Evolutionary conservation across 2,888 invertebrate genomes (phyloP).

Genomic region (Carpatolechia fugitivella): DNA sequence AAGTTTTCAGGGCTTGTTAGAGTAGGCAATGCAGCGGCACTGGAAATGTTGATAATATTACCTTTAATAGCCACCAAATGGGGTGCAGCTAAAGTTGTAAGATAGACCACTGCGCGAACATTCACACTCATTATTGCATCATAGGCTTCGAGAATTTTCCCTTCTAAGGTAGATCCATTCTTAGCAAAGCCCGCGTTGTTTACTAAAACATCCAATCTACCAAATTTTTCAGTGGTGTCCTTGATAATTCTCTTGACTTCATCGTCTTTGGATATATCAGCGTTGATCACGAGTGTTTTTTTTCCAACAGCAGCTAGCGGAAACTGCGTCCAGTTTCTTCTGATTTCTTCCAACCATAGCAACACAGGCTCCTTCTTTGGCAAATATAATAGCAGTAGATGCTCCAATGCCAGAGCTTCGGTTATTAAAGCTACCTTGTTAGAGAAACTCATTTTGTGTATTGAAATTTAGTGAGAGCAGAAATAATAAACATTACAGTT

Average conservation of each 20-base stretch:
- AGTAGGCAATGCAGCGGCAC: slow-evolving; percentile 25
- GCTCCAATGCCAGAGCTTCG: slow-evolving; percentile 42
- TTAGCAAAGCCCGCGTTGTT: slow-evolving; percentile 39
- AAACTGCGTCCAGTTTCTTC: slow-evolving; percentile 29
- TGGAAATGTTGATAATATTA: slow-evolving; percentile 38
- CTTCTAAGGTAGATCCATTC: slow-evolving; percentile 22
- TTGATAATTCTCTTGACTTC: slow-evolving; percentile 29
- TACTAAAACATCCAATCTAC: slow-evolving; percentile 39
- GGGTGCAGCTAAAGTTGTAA: slow-evolving; percentile 33
- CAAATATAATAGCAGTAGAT: slow-evolving; percentile 32
- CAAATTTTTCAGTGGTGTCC: slow-evolving; percentile 32
- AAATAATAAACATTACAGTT: too few relatives aligned
- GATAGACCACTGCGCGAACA: slow-evolving; percentile 29
- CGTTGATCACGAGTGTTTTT: slow-evolving; percentile 30
- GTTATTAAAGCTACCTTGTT: slow-evolving; percentile 42
- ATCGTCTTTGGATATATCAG: slow-evolving; percentile 35
- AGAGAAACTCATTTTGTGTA: slow-evolving; percentile 32
- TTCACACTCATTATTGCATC: slow-evolving; percentile 34
- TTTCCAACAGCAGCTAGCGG: slow-evolving; percentile 21
- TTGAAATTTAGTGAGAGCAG: too few relatives aligned
- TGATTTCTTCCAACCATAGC: slow-evolving; percentile 38
- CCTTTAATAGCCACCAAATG: slow-evolving; percentile 31
- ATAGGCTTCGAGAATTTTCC: slow-evolving; percentile 29
- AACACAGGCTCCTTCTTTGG: slow-evolving; percentile 34
- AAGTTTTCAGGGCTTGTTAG: neutral